Evolutionary conservation across 2,888 invertebrate genomes (phyloP).

Genomic region (Elmis aenea): DNA sequence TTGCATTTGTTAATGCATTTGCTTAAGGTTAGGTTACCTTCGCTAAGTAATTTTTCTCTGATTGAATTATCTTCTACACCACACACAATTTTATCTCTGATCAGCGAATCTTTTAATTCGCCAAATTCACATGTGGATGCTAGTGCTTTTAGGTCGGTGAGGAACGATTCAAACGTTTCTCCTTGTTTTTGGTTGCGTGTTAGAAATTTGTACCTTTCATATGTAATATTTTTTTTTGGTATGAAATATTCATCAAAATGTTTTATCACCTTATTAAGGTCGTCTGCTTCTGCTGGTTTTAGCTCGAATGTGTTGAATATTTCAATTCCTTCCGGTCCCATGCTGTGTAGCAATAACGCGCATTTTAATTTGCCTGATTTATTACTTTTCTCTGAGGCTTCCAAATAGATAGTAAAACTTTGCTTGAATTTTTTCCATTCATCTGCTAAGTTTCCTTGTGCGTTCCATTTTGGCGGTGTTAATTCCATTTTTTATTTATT

Average conservation of each 20-base stretch:
- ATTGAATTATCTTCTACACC: conserved; percentile 12
- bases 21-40: conserved; percentile 7
- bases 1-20: conserved; percentile 12
- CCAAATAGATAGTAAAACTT: conserved; percentile 2
- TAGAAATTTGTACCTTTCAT: conserved; percentile 16
- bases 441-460: conserved; percentile 15
- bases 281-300: conserved; percentile 10
- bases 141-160: conserved; percentile 8
- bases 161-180: conserved; percentile 13
- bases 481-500: no score
- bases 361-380: conserved; percentile 10
- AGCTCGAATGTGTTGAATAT: conserved; percentile 18
- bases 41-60: no score
- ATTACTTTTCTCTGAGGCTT: conserved; percentile 7
- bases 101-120: conserved; percentile 12
- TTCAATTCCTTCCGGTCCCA: conserved; percentile 17
- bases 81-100: conserved; percentile 19
- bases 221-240: conserved; percentile 15
- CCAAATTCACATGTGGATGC: conserved; percentile 21
- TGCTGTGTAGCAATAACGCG: conserved; percentile 17
- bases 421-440: conserved; percentile 21
- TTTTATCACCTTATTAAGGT: conserved; percentile 7
- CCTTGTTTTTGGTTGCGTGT: conserved; percentile 5
- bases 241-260: conserved; percentile 20
- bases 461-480: conserved; percentile 11